Evolutionary conservation across 1,140 invertebrate species (phyloP), one percentile per base, ranked within the genome.

Genomic region (Drosophila biarmipes): DNA sequence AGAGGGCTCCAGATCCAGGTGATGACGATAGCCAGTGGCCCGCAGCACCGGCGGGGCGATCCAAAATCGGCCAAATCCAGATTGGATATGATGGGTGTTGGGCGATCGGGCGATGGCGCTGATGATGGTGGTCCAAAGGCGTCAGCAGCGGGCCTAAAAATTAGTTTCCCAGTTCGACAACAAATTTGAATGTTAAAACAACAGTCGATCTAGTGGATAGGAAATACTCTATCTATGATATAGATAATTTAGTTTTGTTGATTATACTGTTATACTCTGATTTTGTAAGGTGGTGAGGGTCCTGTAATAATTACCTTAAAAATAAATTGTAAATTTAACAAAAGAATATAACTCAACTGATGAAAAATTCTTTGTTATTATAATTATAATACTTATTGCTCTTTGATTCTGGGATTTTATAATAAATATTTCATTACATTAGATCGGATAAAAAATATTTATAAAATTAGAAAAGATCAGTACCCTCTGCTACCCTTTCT

Each of bases 1-100:
- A 79, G 72, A 74, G 75, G 51, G 42, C 52, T 80, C 73, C 77
- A 80, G 63, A 73, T 68, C 61, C 73, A 80, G 73, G 61, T 85
- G 74, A 82, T 79, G 74, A 81, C 69, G 75, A 82, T 73, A 48
- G 19, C 63, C 52, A 35, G 37, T 57, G 6, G 24, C 8, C 49
- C n/a, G 43, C 27, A 55, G 34, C 42, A 46, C 35, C 38, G 58
- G 37, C 57, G 40, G 66, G 55, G 46, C 72, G 35, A 37, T 57
- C 73, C 67, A 69, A 78, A 78, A 80, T 68, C 73, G 79, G 62
- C 62, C 43, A 64, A 64, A 24, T 27, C 59, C 63, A 45, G n/a
- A 56, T 69, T 34, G 40, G 27, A 38, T 40, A 15, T 46, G 56
- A 62, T 68, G 34, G 21, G 15, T 34, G 21, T 46, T 48, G 11